Evolutionary conservation across 2,888 invertebrate species (phyloP).

Genomic region (Leptinotarsa tumamoca): DNA sequence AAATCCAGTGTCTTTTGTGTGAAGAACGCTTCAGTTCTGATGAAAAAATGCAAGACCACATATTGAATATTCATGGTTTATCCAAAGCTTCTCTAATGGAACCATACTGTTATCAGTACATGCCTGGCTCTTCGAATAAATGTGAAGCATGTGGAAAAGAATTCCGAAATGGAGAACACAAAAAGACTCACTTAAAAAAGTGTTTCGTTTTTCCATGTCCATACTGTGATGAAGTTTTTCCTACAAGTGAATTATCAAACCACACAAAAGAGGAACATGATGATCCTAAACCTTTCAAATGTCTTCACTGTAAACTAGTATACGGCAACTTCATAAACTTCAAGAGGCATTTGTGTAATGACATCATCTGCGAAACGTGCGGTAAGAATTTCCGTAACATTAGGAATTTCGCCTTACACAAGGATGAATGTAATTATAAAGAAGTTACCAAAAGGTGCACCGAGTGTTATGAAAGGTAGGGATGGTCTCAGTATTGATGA

Average conservation of each 20-base stretch:
- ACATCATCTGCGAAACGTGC: conserved; percentile 10
- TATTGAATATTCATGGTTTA: neutral
- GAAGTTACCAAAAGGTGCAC: neutral
- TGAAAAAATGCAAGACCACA: conserved; percentile 4
- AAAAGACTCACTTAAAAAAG: neutral
- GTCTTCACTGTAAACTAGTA: conserved; percentile 1
- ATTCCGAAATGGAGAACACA: neutral
- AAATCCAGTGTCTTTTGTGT: conserved; percentile 8
- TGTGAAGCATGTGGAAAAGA: conserved; percentile 18
- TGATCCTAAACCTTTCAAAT: conserved; percentile 19
- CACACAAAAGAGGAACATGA: conserved; percentile 2
- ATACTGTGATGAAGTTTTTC: conserved; percentile 13
- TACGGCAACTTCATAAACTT: neutral
- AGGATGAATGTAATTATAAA: neutral
- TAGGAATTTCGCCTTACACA: neutral
- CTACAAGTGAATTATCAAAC: neutral
- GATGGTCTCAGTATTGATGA: neutral
- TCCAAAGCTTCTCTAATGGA: conserved; percentile 14
- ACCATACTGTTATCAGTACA: conserved; percentile 9
- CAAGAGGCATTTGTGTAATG: conserved; percentile 1
- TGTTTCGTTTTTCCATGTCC: conserved; percentile 14
- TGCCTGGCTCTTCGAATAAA: conserved; percentile 2
- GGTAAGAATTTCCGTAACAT: neutral
- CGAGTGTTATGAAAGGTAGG: conserved; percentile 9
- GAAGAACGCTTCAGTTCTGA: conserved; percentile 15